Conservation (phyloP, 2,888 invertebrate species). For the Drosophila ezoana region DNA sequence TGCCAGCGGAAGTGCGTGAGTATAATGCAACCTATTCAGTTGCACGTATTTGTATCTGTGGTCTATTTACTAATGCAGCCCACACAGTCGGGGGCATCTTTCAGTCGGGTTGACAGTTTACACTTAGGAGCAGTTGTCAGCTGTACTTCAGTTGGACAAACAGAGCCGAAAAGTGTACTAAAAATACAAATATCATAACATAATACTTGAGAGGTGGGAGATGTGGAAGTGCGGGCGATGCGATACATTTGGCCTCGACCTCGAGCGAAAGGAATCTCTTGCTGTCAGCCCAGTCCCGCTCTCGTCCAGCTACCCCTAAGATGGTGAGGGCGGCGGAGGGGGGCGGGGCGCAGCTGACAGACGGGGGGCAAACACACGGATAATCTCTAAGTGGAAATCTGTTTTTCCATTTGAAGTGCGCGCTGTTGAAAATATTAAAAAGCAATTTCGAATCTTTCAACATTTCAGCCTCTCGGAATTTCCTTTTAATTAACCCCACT, state of each 20-base stretch:
- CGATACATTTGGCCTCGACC: constrained; percentile 32
- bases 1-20: constrained; percentile 45
- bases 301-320: no score
- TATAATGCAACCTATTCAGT: constrained; percentile 30
- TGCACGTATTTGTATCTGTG: constrained; percentile 1
- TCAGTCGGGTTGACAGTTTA: constrained; percentile 44
- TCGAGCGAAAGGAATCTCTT: constrained; percentile 10
- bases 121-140: constrained; percentile 45
- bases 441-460: constrained; percentile 61
- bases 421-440: constrained; percentile 76
- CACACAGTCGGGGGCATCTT: constrained; percentile 33
- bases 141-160: constrained; percentile 36
- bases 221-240: constrained; percentile 2
- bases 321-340: no score
- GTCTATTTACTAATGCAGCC: constrained; percentile 51
- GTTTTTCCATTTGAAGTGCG: constrained; percentile 43
- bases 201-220: constrained; percentile 3
- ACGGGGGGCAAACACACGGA: constrained; percentile 8
- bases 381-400: constrained; percentile 76
- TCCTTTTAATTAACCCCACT: constrained; percentile 73
- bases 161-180: constrained; percentile 23
- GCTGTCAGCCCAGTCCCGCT: constrained; percentile 17
- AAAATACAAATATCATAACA: constrained; percentile 29
- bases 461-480: constrained; percentile 40
- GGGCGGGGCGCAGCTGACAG: constrained; percentile 18